A percentile compares a stretch with the other conserved stretches of the same genome.
Evolutionary conservation across 2,888 invertebrate genomes (phyloP).

Genomic region (Proisotoma minuta): DNA sequence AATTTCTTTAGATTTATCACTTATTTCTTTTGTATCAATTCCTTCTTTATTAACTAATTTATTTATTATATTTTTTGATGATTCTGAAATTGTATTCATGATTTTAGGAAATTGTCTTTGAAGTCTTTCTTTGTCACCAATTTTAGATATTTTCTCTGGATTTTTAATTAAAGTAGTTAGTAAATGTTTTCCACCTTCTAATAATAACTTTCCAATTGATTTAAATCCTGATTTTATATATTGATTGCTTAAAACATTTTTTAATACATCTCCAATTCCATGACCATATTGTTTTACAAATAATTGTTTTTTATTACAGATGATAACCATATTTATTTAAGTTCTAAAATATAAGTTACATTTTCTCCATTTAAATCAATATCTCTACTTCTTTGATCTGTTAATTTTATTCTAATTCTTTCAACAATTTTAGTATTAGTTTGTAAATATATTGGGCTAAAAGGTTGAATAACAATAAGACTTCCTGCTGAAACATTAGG

Average conservation of each 20-base stretch:
- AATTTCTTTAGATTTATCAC: background rate
- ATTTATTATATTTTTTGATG: background rate
- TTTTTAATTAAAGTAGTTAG: background rate
- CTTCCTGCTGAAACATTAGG: background rate
- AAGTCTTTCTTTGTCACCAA: background rate
- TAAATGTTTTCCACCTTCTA: background rate
- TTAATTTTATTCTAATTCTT: background rate
- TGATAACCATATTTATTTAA: background rate
- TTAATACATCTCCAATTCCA: background rate
- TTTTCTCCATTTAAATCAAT: background rate
- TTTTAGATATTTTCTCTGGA: background rate
- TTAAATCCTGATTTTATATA: background rate
- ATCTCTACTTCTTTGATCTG: background rate
- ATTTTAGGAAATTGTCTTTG: background rate
- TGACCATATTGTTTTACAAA: background rate
- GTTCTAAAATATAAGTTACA: background rate
- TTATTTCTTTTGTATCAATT: background rate
- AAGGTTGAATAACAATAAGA: background rate
- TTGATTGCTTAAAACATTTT: background rate
- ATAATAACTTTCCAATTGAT: too few species aligned
- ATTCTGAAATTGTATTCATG: background rate
- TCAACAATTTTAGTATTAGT: background rate
- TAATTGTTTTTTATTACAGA: background rate
- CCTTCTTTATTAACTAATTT: background rate
- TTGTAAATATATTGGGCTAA: background rate